Evolutionary conservation across 1,140 invertebrate species (phyloP).

Genomic region (Ctenoplectra terminalis): DNA sequence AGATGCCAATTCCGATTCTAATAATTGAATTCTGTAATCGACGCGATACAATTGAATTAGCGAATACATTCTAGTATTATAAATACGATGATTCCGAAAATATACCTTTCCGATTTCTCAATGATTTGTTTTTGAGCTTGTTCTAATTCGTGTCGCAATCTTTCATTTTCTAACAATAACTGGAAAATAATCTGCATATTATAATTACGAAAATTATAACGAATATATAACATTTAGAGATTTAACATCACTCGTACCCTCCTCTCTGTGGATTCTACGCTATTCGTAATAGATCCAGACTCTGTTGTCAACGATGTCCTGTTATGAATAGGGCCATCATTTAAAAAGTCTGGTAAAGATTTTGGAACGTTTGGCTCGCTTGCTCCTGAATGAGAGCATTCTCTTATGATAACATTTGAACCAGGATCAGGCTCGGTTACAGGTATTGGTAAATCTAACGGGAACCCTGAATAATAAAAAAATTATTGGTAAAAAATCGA

Average conservation of each 20-base stretch:
- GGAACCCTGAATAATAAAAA: conserved; percentile 69
- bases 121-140: conserved; percentile 81
- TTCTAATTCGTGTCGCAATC: conserved; percentile 84
- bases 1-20: conserved; percentile 84
- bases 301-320: conserved; percentile 81
- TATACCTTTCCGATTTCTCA: conserved; percentile 83
- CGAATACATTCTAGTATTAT: conserved; percentile 15
- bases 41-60: neutral
- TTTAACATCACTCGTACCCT: conserved; percentile 64
- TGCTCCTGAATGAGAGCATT: conserved; percentile 43
- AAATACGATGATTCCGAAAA: neutral
- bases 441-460: conserved; percentile 75
- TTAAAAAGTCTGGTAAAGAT: conserved; percentile 89
- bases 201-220: conserved; percentile 15
- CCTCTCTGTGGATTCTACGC: conserved; percentile 75
- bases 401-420: conserved; percentile 38
- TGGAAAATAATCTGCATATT: conserved; percentile 65
- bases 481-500: neutral
- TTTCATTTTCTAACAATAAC: conserved; percentile 84
- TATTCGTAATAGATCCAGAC: conserved; percentile 74
- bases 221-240: neutral
- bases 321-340: conserved; percentile 87
- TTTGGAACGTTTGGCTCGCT: conserved; percentile 82
- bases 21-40: conserved; percentile 54
- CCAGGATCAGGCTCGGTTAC: conserved; percentile 62